phyloP scores from a whole-genome alignment of 2,113 vertebrate genomes.

The Limnothrissa miodon region DNA sequence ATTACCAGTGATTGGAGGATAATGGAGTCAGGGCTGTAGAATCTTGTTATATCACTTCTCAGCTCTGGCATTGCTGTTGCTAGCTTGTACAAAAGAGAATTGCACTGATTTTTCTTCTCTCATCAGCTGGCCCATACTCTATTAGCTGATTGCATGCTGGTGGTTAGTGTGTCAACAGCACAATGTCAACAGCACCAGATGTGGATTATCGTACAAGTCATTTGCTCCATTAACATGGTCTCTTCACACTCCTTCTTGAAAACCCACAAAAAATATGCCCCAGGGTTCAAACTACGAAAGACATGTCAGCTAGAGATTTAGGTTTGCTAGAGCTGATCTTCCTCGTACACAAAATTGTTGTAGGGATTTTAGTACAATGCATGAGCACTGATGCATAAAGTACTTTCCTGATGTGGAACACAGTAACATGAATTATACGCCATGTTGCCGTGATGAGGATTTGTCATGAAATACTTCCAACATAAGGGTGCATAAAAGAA shows the following conservation, averaged over 20 bases:
- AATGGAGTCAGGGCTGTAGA: neutral
- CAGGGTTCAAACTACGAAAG: neutral
- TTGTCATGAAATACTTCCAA: neutral
- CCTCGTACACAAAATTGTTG: neutral
- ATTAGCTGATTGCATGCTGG: neutral
- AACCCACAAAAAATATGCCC: neutral
- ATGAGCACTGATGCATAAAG: neutral
- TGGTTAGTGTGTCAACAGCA: neutral
- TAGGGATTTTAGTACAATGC: neutral
- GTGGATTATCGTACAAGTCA: neutral
- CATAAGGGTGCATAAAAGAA: neutral
- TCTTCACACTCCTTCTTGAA: neutral
- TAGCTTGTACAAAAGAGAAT: neutral
- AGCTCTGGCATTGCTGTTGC: neutral
- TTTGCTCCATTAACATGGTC: neutral
- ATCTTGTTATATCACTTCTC: neutral
- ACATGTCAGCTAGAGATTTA: neutral
- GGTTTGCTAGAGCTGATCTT: neutral
- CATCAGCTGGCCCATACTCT: neutral
- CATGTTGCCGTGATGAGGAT: neutral
- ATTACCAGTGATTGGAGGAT: conserved; percentile 4
- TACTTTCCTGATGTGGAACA: neutral
- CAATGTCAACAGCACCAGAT: neutral
- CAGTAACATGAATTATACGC: neutral
- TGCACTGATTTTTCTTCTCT: neutral